Evolutionary conservation across 2,797 vertebrate genomes (phyloP).

Genomic region (Synanceia verrucosa): DNA sequence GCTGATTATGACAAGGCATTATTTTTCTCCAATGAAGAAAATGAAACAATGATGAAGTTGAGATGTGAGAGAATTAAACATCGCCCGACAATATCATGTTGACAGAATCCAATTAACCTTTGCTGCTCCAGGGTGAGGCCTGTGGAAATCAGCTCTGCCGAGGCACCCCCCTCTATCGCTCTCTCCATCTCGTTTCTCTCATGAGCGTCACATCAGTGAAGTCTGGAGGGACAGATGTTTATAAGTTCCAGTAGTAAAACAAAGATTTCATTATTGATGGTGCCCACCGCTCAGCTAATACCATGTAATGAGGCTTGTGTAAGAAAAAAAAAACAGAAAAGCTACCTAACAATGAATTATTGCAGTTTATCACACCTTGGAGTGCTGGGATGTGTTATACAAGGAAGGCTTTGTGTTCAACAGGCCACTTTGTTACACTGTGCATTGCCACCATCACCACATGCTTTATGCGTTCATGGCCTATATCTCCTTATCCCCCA

Average conservation of each 20-base stretch:
- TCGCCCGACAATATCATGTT: slow-evolving; percentile 23
- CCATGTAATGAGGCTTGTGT: slow-evolving; percentile 32
- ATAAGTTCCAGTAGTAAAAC: slow-evolving; percentile 54
- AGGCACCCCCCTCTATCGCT: neutral
- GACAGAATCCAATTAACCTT: slow-evolving; percentile 66
- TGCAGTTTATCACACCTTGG: slow-evolving; percentile 25
- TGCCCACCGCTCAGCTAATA: slow-evolving; percentile 20
- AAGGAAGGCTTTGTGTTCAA: slow-evolving; percentile 19
- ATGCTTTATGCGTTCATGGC: slow-evolving; percentile 34
- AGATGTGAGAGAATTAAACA: slow-evolving; percentile 41
- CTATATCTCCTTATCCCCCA: slow-evolving; percentile 57
- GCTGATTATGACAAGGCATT: slow-evolving; percentile 21
- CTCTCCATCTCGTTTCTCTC: slow-evolving; percentile 27
- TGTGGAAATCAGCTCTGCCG: slow-evolving; percentile 35
- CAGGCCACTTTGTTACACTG: slow-evolving; percentile 21
- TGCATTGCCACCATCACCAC: slow-evolving; percentile 7
- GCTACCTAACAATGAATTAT: slow-evolving; percentile 44
- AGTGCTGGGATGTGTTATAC: slow-evolving; percentile 3
- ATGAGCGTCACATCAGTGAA: slow-evolving; percentile 42
- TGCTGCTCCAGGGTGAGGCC: slow-evolving; percentile 23
- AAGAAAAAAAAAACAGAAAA: slow-evolving; percentile 13
- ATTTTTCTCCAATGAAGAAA: slow-evolving; percentile 17
- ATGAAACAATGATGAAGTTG: slow-evolving; percentile 20
- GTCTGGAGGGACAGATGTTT: slow-evolving; percentile 54
- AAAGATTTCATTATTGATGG: slow-evolving; percentile 63